phyloP scores from a whole-genome alignment of 2,113 vertebrate species.

The Madoqua kirkii region DNA sequence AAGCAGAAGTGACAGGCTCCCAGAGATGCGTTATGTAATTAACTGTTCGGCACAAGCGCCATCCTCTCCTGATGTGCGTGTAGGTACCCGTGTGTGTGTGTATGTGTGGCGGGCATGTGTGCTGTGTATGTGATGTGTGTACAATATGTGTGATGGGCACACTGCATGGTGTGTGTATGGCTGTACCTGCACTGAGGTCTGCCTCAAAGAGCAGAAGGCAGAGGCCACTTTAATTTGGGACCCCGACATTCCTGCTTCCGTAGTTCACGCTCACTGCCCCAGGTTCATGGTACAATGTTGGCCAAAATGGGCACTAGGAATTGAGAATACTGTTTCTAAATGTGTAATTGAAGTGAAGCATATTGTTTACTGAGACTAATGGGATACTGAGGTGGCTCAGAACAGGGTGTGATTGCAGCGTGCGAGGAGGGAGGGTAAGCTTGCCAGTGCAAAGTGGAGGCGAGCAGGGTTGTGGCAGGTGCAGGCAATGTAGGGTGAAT shows the following conservation, averaged over 20 bases:
- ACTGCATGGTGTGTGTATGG: background rate
- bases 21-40: background rate
- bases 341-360: background rate
- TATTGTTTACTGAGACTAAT: background rate
- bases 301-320: too few relatives aligned
- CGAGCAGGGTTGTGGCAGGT: background rate
- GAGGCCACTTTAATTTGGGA: background rate
- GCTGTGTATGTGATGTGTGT: background rate
- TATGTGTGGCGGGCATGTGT: too few relatives aligned
- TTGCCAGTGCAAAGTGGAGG: background rate
- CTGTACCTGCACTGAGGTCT: rapidly evolving
- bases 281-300: background rate
- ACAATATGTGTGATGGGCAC: rapidly evolving
- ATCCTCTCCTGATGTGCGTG: background rate
- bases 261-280: background rate
- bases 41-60: background rate
- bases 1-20: background rate
- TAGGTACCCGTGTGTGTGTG: too few relatives aligned
- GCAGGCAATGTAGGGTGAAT: background rate
- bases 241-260: background rate
- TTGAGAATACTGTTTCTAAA: background rate
- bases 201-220: background rate
- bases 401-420: background rate
- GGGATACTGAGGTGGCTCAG: background rate
- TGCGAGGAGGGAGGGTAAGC: background rate